A percentile compares a stretch with the other conserved stretches of the same genome.
Conservation (phyloP, 2,113 vertebrate species). For the Petaurus breviceps region DNA sequence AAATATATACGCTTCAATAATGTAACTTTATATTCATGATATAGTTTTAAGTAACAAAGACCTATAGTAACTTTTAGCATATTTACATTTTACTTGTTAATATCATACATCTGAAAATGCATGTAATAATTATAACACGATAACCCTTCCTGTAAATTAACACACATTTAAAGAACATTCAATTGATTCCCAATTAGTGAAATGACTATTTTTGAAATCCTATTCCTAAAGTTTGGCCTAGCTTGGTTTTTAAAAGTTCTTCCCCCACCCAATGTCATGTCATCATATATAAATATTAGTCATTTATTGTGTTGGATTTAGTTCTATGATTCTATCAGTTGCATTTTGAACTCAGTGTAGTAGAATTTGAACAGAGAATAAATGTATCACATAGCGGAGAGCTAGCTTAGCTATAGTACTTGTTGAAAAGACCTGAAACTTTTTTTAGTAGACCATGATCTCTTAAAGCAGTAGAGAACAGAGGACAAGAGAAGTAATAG, state of each 20-base stretch:
- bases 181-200: background rate
- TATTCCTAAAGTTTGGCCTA: background rate
- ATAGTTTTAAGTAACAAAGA: background rate
- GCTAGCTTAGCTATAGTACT: background rate
- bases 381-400: background rate
- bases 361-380: background rate
- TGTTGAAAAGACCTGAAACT: background rate
- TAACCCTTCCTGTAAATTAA: background rate
- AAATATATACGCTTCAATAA: background rate
- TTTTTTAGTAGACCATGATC: background rate
- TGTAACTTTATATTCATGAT: background rate
- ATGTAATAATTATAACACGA: background rate
- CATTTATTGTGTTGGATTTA: background rate
- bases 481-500: too few relatives aligned
- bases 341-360: background rate
- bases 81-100: background rate
- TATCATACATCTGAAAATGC: background rate
- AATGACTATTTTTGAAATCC: background rate
- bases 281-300: background rate
- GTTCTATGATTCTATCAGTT: background rate
- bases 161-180: background rate
- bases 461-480: background rate
- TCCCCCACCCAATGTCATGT: background rate
- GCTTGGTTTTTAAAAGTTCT: background rate
- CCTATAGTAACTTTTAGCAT: background rate